Base-by-base conservation (phyloP, 2,797 vertebrate genomes). In the Neopelma chrysocephalum region DNA sequence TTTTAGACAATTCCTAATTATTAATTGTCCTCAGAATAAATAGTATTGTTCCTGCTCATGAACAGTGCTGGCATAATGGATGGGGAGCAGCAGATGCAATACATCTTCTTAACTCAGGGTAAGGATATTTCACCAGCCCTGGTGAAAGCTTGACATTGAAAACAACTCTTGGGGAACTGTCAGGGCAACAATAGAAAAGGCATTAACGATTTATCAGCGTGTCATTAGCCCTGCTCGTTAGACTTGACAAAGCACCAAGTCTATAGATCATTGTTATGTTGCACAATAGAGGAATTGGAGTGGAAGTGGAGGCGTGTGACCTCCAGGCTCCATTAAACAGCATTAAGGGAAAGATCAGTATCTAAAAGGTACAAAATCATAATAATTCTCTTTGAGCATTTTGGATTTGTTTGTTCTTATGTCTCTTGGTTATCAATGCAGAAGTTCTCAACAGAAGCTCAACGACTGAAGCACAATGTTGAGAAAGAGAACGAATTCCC, bases 151-250 rank as follows among this genome's bases (percentile, higher is more conserved):
- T 94, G 93, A 25, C 87, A 68, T 12, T 51, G 93, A 56, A 58
- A 93, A 87, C 75, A 82, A 7, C 71, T 86, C 76, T 36, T 38
- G 71, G 75, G 71, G 56, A 85, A 8, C 83, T 60, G 91, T 77
- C 81, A 56, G 3, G 57, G 77, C 8, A 23, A 81, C 93, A 85
- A 57, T 13, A 69, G 89, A 31, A 60, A 61, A 62, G 47, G 60
- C 79, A 71, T 42, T 57, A 61, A 20, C 1, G 6, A 75, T 91
- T 64, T 43, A 27, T 94, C 85, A 91, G 34, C 1, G 21, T 89
- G 82, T 84, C 93, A 85, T 93, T 93, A 94, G 84, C 78, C 22
- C 64, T 15, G 68, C 40, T 9, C 9, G 21, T 89, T 65, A 31
- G 58, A 32, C 34, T 60, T 62, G 89, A 16, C 57, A 36, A 16